These are phyloP conservation scores for Fratercula arctica DNA, from an alignment of 2,797 vertebrate genomes.

Conservation along the genomic window DNA sequence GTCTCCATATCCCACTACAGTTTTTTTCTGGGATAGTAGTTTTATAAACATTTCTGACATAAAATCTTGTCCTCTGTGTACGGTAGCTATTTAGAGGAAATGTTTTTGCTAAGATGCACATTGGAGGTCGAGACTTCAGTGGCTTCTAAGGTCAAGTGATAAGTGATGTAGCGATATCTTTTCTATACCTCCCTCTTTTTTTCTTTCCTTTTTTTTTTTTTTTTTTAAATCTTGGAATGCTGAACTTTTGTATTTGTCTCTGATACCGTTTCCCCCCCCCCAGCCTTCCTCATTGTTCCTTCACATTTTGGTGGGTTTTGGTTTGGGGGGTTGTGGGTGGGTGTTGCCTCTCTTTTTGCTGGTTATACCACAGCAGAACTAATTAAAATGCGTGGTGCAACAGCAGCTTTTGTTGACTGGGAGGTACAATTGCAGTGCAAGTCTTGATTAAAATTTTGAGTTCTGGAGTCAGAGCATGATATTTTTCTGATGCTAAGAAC, in stretches of 20 bases:
- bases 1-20: not conserved
- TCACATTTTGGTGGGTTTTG: not conserved
- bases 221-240: not conserved
- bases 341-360: rapidly evolving
- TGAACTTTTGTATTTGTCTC: not conserved
- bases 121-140: not conserved
- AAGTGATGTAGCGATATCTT: not conserved
- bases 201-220: not conserved
- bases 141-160: not conserved
- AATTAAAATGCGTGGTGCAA: not conserved
- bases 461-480: not conserved
- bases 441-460: not conserved
- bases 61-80: not conserved
- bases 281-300: not conserved
- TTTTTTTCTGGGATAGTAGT: not conserved
- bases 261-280: not conserved
- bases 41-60: not conserved
- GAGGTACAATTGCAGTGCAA: not conserved
- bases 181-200: not conserved
- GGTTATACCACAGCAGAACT: not conserved
- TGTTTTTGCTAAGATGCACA: not conserved
- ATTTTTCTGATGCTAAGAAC: not conserved
- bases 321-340: not conserved
- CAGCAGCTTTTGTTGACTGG: not conserved
- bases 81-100: not conserved